phyloP scores from a whole-genome alignment of 2,888 invertebrate genomes.

The Euphydryas editha region DNA sequence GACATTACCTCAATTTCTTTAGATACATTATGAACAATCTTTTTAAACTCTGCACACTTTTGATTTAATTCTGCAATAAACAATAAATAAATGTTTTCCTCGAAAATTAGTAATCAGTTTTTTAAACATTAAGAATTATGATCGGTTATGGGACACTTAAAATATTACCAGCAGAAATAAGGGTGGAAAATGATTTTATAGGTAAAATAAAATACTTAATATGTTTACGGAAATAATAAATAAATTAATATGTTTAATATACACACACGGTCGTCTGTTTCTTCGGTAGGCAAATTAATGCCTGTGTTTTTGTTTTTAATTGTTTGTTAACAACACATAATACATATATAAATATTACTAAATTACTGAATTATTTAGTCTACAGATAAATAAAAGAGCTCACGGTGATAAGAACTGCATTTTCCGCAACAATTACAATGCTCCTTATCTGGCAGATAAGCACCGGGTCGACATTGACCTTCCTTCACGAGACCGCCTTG shows the following conservation, averaged over 20 bases:
- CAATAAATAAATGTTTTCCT: background rate
- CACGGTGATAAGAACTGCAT: conserved; percentile 70
- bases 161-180: too few relatives aligned
- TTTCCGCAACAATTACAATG: conserved; percentile 73
- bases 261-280: too few relatives aligned
- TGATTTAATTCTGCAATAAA: conserved; percentile 64
- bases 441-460: conserved; percentile 67
- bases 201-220: background rate
- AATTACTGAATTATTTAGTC: too few relatives aligned
- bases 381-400: conserved; percentile 45
- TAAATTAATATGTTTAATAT: too few relatives aligned
- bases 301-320: too few relatives aligned
- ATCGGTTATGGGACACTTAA: background rate
- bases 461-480: conserved; percentile 57
- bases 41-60: conserved; percentile 76
- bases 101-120: too few relatives aligned
- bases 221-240: background rate
- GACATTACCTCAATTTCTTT: conserved; percentile 67
- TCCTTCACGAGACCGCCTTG: conserved; percentile 53
- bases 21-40: conserved; percentile 56
- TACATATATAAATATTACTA: too few relatives aligned
- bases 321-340: too few relatives aligned
- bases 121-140: too few relatives aligned
- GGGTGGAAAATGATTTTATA: background rate
- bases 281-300: too few relatives aligned